A percentile compares a stretch with the other conserved stretches of the same genome.
phyloP scores from a whole-genome alignment of 2,113 vertebrate genomes.

The Danio rerio region DNA sequence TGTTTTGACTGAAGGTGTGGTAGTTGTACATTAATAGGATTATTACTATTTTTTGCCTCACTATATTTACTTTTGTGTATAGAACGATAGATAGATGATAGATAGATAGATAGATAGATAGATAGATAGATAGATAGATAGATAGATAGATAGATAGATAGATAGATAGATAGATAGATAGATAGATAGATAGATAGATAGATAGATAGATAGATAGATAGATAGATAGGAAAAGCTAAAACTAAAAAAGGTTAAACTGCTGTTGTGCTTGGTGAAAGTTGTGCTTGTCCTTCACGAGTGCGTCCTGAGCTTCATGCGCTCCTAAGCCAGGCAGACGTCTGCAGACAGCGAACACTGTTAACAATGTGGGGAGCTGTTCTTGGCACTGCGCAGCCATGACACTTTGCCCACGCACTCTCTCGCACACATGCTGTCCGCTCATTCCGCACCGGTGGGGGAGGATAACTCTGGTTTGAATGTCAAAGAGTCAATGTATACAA shows the following conservation, averaged over 20 bases:
- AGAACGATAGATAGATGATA: not conserved
- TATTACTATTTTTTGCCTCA: too few relatives aligned
- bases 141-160: not conserved
- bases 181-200: not conserved
- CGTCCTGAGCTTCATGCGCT: slow-evolving; percentile 21
- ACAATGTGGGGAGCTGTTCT: slow-evolving; percentile 53
- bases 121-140: not conserved
- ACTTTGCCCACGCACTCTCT: slow-evolving; percentile 50
- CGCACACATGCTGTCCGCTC: slow-evolving; percentile 46
- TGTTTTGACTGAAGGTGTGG: too few relatives aligned
- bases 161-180: not conserved
- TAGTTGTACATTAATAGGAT: too few relatives aligned
- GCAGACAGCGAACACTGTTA: slow-evolving; percentile 42
- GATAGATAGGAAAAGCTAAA: not conserved
- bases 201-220: not conserved
- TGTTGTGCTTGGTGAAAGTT: not conserved
- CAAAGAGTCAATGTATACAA: slow-evolving; percentile 53
- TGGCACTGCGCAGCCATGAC: slow-evolving; percentile 49
- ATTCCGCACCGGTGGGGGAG: slow-evolving; percentile 31
- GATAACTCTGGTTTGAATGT: slow-evolving; percentile 52
- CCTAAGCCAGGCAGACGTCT: slow-evolving; percentile 42
- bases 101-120: not conserved
- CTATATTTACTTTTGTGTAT: not conserved
- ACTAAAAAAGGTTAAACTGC: not conserved
- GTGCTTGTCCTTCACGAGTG: slow-evolving; percentile 4